Base-by-base conservation (phyloP, 1,140 invertebrate species). In the Drosophila murphyi region DNA sequence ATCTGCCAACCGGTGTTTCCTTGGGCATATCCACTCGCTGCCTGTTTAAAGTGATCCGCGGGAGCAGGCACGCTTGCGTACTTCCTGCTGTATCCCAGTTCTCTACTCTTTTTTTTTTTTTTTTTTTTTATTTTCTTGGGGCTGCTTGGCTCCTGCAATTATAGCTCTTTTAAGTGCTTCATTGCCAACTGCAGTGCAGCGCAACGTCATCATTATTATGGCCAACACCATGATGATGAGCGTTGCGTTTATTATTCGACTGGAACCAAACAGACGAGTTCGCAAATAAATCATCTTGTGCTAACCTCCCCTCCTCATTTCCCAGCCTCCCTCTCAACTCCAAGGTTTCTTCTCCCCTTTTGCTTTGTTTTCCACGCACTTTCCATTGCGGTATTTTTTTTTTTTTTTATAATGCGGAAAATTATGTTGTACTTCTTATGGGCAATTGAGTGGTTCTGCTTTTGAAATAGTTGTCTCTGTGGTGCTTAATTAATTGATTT, bases 231-330 rank as follows among this genome's bases (percentile, higher is more conserved):
- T 29, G 45, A 29, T 48, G 71, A 82, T 82, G 61, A 61, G 82
- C 76, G 77, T 83, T 76, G 83, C 85, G 85, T 89, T 89, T 88
- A 85, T 88, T 85, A 88, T 89, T 88, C 73, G 80, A 73, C 76
- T 88, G 83, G 83, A 88, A 88, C 83, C 80, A 83, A 87, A 89
- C 80, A 85, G 83, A 85, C 85, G 80, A 88, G 72, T 89, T 89
- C 54, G 83, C 83, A 85, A 88, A 88, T 88, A 88, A 88, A 89
- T 88, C 83, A 88, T 88, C 80, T 85, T 55, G 83, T 43, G 60
- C 60, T 64, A 29, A 54, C 74, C 72, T 37, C 41, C 41, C 39
- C 63, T 43, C 39, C 62, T 4, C 6, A 28, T 20, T 20, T 29
- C 51, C 48, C 55, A 35, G 35, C 45, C 51, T 12, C 39, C 32